phyloP scores from a whole-genome alignment of 53 echinoderm and acorn worm genomes.

The Antedon mediterranea region DNA sequence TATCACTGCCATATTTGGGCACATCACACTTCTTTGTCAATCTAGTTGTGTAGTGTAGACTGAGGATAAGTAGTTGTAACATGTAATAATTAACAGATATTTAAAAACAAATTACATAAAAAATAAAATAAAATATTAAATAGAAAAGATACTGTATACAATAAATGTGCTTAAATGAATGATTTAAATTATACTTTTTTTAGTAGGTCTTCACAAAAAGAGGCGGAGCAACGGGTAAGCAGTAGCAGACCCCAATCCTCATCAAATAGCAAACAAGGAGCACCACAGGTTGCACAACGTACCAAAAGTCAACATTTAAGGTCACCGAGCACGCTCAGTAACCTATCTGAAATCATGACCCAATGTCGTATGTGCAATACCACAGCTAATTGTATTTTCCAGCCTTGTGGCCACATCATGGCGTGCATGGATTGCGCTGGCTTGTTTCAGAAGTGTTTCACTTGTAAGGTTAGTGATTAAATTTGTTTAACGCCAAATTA shows the following conservation, averaged over 20 bases:
- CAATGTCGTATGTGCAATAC: slow-evolving; percentile 74
- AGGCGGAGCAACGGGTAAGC: slow-evolving; percentile 8
- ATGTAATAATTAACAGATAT: too few species aligned
- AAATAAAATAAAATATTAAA: too few species aligned
- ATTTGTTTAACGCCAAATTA: too few species aligned
- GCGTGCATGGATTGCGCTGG: slow-evolving; percentile 85
- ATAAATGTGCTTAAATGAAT: too few species aligned
- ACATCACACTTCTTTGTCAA: too few species aligned
- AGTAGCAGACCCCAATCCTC: not conserved
- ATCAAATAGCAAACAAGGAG: slow-evolving; percentile 21
- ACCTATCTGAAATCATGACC: slow-evolving; percentile 51
- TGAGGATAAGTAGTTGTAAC: too few species aligned
- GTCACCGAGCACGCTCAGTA: slow-evolving; percentile 3
- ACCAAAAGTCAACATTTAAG: not conserved
- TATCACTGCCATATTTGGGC: too few species aligned
- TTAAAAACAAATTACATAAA: too few species aligned
- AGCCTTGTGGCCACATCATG: slow-evolving; percentile 63
- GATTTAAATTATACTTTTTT: not conserved
- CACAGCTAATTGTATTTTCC: slow-evolving; percentile 55
- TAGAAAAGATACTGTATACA: too few species aligned
- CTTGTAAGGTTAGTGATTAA: slow-evolving; percentile 61
- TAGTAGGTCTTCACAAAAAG: not conserved
- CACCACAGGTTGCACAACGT: slow-evolving; percentile 6
- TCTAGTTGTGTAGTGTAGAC: too few species aligned
- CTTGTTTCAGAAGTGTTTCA: slow-evolving; percentile 73